Percentiles rank a stretch among this genome's conserved stretches.
These are phyloP conservation scores for Campoplex nolae DNA, from an alignment of 2,888 invertebrate species.

Conservation along the genomic window DNA sequence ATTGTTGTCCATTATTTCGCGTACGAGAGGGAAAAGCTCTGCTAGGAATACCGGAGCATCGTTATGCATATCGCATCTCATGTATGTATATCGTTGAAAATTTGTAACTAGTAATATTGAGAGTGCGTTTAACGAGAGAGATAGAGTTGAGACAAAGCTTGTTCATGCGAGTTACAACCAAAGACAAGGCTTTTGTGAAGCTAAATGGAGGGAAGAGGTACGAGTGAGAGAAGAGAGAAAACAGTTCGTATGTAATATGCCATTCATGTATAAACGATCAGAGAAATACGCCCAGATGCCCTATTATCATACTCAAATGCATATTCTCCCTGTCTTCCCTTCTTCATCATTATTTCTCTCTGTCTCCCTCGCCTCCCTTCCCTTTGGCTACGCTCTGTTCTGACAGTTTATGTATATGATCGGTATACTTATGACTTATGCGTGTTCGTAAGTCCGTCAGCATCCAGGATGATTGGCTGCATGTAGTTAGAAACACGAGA, in stretches of 20 bases:
- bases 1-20: background rate
- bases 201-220: background rate
- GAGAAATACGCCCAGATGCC: conserved; percentile 65
- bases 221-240: background rate
- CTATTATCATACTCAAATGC: conserved; percentile 46
- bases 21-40: background rate
- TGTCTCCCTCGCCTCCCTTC: background rate
- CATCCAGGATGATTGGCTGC: conserved; percentile 62
- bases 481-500: conserved; percentile 45
- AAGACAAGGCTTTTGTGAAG: conserved; percentile 1
- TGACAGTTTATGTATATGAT: conserved; percentile 22
- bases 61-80: background rate
- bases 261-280: conserved; percentile 60
- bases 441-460: conserved; percentile 52
- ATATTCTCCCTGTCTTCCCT: conserved; percentile 48
- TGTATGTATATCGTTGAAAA: background rate
- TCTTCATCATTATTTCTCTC: conserved; percentile 33
- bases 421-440: conserved; percentile 56
- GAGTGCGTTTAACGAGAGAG: background rate
- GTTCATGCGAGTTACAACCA: background rate
- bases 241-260: conserved; percentile 49
- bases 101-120: conserved; percentile 22
- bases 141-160: background rate
- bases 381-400: conserved; percentile 8
- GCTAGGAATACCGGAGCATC: background rate